These are phyloP conservation scores for Eupithecia subumbrata DNA, from an alignment of 2,888 invertebrate species.

Conservation along the genomic window DNA sequence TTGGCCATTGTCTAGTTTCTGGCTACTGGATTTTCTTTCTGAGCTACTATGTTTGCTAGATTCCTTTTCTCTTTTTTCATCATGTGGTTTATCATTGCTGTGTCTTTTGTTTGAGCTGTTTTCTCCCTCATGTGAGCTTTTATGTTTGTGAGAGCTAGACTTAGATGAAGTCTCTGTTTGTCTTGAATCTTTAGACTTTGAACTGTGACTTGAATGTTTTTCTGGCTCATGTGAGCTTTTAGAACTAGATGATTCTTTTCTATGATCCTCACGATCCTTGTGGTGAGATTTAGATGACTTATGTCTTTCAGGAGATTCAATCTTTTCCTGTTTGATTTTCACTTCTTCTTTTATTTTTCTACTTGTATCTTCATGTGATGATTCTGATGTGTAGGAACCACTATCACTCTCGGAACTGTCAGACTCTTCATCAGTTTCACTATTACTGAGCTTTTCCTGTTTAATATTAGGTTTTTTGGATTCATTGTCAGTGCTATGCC, in stretches of 20 bases:
- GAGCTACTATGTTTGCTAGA: constrained; percentile 50
- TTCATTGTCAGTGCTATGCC: constrained; percentile 63
- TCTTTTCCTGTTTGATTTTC: constrained; percentile 52
- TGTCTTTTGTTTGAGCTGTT: constrained; percentile 61
- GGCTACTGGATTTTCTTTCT: constrained; percentile 55
- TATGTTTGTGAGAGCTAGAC: constrained; percentile 61
- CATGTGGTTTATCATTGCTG: constrained; percentile 57
- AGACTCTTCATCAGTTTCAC: constrained; percentile 58
- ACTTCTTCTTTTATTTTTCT: constrained; percentile 61
- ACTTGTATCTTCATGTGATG: constrained; percentile 64
- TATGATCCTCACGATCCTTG: constrained; percentile 54
- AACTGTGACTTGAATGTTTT: constrained; percentile 55
- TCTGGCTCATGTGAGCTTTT: constrained; percentile 52
- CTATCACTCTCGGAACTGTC: constrained; percentile 62
- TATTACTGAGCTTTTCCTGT: constrained; percentile 56
- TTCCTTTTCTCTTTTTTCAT: constrained; percentile 55
- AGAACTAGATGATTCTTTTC: constrained; percentile 56
- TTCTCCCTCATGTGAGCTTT: constrained; percentile 57
- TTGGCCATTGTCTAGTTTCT: constrained; percentile 54
- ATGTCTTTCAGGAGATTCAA: constrained; percentile 58
- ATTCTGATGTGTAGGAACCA: constrained; percentile 62
- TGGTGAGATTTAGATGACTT: constrained; percentile 59
- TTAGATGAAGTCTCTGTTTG: constrained; percentile 59
- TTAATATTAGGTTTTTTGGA: constrained; percentile 55
- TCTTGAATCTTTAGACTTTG: constrained; percentile 54